These are phyloP conservation scores for Enteromius thamalakanensis DNA, from an alignment of 2,797 vertebrate species.

Conservation along the genomic window DNA sequence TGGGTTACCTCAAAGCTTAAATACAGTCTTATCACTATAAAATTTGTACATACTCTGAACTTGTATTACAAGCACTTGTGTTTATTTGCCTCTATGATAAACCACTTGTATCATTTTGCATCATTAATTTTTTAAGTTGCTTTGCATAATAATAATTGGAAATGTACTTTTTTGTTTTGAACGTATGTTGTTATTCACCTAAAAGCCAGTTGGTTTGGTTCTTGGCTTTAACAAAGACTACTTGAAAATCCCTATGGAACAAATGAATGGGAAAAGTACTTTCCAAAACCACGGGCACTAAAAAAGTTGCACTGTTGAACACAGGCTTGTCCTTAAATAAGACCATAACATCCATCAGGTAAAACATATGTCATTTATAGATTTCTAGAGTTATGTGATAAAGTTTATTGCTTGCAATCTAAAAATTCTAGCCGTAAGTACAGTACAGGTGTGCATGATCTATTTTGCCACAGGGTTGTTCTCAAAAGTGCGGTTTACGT, in stretches of 20 bases:
- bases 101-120: neutral
- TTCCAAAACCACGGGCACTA: neutral
- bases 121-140: neutral
- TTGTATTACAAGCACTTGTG: neutral
- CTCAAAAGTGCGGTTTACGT: neutral
- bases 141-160: neutral
- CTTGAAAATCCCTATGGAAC: neutral
- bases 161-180: neutral
- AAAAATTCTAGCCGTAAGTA: neutral
- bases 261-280: neutral
- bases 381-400: neutral
- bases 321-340: neutral
- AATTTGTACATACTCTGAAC: neutral
- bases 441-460: neutral
- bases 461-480: slow-evolving; percentile 10
- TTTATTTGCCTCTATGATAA: neutral
- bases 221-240: neutral
- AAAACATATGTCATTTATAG: neutral
- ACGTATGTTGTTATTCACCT: neutral
- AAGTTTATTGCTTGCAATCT: neutral
- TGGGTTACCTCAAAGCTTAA: neutral
- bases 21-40: neutral
- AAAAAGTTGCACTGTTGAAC: neutral
- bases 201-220: neutral
- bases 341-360: neutral